Evolutionary conservation across 2,888 invertebrate species (phyloP).

Genomic region (Autographa pulchrina): DNA sequence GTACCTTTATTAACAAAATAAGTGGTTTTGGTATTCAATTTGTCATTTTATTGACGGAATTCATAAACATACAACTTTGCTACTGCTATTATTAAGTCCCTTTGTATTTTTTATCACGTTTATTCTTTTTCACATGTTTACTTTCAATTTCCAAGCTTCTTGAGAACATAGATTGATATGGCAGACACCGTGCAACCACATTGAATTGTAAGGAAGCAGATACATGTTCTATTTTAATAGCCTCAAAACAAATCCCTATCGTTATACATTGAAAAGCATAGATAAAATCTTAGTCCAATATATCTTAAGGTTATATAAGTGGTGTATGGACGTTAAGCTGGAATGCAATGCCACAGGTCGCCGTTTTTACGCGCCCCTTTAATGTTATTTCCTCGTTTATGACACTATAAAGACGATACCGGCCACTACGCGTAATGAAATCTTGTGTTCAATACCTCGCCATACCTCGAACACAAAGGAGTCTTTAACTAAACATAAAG

Average conservation of each 20-base stretch:
- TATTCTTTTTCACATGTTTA: too few relatives aligned
- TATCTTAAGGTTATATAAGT: constrained; percentile 69
- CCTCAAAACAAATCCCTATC: background rate
- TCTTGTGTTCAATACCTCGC: constrained; percentile 85
- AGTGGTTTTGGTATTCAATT: background rate
- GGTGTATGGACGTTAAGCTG: constrained; percentile 71
- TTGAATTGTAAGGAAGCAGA: too few relatives aligned
- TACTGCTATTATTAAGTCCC: too few relatives aligned
- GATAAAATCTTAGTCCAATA: constrained; percentile 62
- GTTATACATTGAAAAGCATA: constrained; percentile 38
- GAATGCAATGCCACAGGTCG: constrained; percentile 88
- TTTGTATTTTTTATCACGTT: too few relatives aligned
- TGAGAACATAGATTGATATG: too few relatives aligned
- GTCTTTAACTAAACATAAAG: constrained; percentile 27
- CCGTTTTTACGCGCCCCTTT: constrained; percentile 85
- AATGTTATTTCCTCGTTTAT: constrained; percentile 88
- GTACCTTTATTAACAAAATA: constrained; percentile 2
- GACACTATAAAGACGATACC: constrained; percentile 88
- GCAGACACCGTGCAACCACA: too few relatives aligned
- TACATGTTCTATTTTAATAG: too few relatives aligned
- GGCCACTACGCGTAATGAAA: constrained; percentile 89
- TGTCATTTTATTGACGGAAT: background rate
- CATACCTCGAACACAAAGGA: constrained; percentile 67
- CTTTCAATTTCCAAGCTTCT: background rate
- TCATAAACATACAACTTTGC: background rate